phyloP scores from a whole-genome alignment of 2,888 invertebrate genomes.

The Hartigia nigra region DNA sequence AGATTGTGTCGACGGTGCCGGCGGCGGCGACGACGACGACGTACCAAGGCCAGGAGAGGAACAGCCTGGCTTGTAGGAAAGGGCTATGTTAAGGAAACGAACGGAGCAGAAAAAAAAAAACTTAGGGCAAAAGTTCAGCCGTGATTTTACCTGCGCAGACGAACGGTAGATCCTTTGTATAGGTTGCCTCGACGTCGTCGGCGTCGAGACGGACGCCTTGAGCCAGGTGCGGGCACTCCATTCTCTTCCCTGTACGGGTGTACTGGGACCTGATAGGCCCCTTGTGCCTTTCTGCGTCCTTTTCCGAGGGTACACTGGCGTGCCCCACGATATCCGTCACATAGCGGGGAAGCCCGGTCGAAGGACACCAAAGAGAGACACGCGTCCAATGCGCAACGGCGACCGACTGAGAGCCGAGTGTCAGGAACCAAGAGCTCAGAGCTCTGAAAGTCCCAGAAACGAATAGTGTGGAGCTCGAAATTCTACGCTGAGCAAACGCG shows the following conservation, averaged over 20 bases:
- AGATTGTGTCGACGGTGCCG: background rate
- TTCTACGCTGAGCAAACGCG: background rate
- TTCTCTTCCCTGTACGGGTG: slow-evolving; percentile 63
- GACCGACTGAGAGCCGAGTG: slow-evolving; percentile 38
- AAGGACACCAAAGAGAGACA: slow-evolving; percentile 24
- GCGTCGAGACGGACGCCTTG: slow-evolving; percentile 69
- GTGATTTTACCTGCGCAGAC: slow-evolving; percentile 72
- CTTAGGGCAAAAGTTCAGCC: slow-evolving; percentile 19
- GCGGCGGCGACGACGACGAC: slow-evolving; percentile 12
- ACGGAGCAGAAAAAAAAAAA: background rate
- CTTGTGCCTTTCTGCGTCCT: slow-evolving; percentile 26
- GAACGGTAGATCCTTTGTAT: slow-evolving; percentile 69
- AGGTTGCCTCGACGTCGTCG: slow-evolving; percentile 57
- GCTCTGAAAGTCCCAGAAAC: slow-evolving; percentile 22
- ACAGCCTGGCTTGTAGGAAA: slow-evolving; percentile 53
- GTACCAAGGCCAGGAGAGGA: slow-evolving; percentile 60
- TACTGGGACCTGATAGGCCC: slow-evolving; percentile 50
- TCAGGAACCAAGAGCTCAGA: slow-evolving; percentile 8
- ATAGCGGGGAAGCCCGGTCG: slow-evolving; percentile 42
- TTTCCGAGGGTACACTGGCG: slow-evolving; percentile 37
- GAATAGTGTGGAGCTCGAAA: slow-evolving; percentile 16
- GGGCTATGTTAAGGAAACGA: slow-evolving; percentile 8
- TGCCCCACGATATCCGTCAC: slow-evolving; percentile 50
- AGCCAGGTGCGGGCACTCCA: slow-evolving; percentile 78
- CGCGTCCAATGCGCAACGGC: slow-evolving; percentile 41